phyloP scores from a whole-genome alignment of 2,888 invertebrate genomes.

The Sarcophaga carnaria region DNA sequence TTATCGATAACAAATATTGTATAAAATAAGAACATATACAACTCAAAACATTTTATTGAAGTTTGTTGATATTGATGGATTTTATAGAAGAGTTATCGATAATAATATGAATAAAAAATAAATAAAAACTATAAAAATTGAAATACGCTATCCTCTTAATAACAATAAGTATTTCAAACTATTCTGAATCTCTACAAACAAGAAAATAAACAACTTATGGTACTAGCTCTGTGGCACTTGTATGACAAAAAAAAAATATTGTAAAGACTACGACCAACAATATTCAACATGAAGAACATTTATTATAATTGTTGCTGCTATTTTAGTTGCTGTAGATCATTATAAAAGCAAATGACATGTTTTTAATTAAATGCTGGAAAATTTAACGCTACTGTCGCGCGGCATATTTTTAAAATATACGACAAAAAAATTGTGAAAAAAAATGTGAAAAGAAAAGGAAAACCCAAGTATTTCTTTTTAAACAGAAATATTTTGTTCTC shows the following conservation, averaged over 20 bases:
- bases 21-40: too few species aligned
- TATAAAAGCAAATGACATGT: slow-evolving; percentile 74
- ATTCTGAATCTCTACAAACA: not conserved
- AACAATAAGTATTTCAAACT: too few species aligned
- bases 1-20: too few species aligned
- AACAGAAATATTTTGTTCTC: not conserved
- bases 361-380: slow-evolving; percentile 80
- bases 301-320: slow-evolving; percentile 46
- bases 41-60: too few species aligned
- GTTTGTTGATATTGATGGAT: too few species aligned
- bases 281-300: slow-evolving; percentile 42
- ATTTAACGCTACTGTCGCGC: slow-evolving; percentile 74
- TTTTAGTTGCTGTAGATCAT: slow-evolving; percentile 64
- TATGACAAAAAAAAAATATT: slow-evolving; percentile 19
- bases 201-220: not conserved
- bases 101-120: too few species aligned
- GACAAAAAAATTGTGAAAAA: slow-evolving; percentile 20
- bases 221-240: slow-evolving; percentile 50
- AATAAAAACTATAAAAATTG: too few species aligned
- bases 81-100: too few species aligned
- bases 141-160: too few species aligned
- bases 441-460: not conserved
- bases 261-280: slow-evolving; percentile 42
- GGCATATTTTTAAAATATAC: slow-evolving; percentile 52
- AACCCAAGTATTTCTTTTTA: not conserved